Evolutionary conservation across 2,888 invertebrate species (phyloP).

Genomic region (Ornithoptera priamus): DNA sequence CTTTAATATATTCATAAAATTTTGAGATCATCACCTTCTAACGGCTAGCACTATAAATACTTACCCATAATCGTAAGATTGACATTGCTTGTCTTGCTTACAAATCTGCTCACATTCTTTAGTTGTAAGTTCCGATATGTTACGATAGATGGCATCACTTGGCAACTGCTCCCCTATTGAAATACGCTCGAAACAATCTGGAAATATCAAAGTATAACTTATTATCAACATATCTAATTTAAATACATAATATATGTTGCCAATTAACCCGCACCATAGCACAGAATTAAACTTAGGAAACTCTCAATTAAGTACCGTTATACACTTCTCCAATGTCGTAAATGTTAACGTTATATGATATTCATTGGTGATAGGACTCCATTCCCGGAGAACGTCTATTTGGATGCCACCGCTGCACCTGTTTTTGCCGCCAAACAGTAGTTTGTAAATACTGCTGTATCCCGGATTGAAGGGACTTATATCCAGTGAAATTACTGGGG

Average conservation of each 20-base stretch:
- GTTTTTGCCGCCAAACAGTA: too few relatives aligned
- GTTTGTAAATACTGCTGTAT: too few relatives aligned
- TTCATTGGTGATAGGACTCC: too few relatives aligned
- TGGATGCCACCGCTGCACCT: too few relatives aligned
- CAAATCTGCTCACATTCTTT: constrained; percentile 82
- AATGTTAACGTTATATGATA: background rate
- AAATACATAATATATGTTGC: background rate
- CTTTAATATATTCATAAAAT: background rate
- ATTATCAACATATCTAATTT: background rate
- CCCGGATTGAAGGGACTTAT: too few relatives aligned
- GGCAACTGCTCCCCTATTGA: constrained; percentile 83
- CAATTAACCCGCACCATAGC: too few relatives aligned
- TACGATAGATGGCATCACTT: constrained; percentile 79
- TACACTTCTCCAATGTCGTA: background rate
- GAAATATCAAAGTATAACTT: constrained; percentile 29
- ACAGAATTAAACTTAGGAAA: too few relatives aligned
- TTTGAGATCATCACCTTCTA: background rate
- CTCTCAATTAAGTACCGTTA: too few relatives aligned
- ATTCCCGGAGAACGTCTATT: too few relatives aligned
- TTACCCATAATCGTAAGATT: constrained; percentile 83
- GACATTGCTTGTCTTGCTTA: constrained; percentile 82
- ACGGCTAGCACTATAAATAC: constrained; percentile 34
- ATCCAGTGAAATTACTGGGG: too few relatives aligned
- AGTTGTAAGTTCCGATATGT: constrained; percentile 80
- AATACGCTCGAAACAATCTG: constrained; percentile 84